These are phyloP conservation scores for Heliconius charithonia DNA, from an alignment of 2,888 invertebrate species.

Conservation along the genomic window DNA sequence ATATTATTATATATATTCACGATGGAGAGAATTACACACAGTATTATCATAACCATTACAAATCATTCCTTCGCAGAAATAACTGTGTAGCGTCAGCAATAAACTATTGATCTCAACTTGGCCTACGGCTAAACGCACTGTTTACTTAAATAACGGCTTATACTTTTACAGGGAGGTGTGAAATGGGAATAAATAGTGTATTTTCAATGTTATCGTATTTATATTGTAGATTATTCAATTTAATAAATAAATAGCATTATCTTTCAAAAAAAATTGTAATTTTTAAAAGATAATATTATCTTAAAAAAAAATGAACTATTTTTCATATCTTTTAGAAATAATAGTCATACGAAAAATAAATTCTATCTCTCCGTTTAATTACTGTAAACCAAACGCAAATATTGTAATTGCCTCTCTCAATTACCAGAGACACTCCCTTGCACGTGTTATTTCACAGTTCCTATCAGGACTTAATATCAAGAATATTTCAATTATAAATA, in stretches of 20 bases:
- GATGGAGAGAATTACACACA: constrained; percentile 11
- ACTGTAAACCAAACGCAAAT: neutral
- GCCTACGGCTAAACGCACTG: constrained; percentile 35
- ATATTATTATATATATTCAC: neutral
- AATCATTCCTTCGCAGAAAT: constrained; percentile 34
- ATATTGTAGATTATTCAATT: neutral
- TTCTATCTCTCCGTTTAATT: neutral
- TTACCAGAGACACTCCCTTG: neutral
- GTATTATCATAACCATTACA: constrained; percentile 29
- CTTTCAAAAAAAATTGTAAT: no score
- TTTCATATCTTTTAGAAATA: neutral
- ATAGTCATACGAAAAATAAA: neutral
- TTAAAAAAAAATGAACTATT: no score
- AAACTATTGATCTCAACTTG: constrained; percentile 35
- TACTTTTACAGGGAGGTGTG: constrained; percentile 20
- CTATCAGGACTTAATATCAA: constrained; percentile 14
- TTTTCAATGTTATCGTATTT: neutral
- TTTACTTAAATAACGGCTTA: constrained; percentile 36
- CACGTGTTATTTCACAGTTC: constrained; percentile 13
- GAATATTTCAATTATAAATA: constrained; percentile 32
- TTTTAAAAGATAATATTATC: no score
- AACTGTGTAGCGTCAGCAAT: constrained; percentile 37
- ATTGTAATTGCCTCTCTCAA: constrained; percentile 6
- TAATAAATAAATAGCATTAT: neutral
- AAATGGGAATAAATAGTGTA: neutral